Evolutionary conservation across 1,140 invertebrate genomes (phyloP).

Genomic region (Drosophila baimaii): DNA sequence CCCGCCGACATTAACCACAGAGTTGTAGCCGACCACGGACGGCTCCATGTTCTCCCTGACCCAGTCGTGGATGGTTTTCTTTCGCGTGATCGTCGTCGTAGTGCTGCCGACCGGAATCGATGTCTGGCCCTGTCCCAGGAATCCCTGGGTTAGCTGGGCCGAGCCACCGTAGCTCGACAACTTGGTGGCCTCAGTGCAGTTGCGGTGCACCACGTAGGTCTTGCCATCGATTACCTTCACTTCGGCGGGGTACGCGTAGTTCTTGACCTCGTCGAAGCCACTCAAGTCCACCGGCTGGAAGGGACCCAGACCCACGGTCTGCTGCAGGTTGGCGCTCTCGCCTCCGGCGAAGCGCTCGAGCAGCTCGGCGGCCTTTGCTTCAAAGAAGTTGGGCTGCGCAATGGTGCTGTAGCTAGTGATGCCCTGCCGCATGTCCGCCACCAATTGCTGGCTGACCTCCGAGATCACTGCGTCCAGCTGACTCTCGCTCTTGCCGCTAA

Average conservation of each 20-base stretch:
- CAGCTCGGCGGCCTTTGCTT: slow-evolving; percentile 62
- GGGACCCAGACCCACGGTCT: slow-evolving; percentile 50
- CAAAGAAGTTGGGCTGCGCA: slow-evolving; percentile 72
- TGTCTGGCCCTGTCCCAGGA: slow-evolving; percentile 22
- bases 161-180: slow-evolving; percentile 41
- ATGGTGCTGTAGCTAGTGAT: slow-evolving; percentile 61
- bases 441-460: slow-evolving; percentile 61
- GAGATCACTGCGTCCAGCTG: slow-evolving; percentile 64
- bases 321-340: slow-evolving; percentile 35
- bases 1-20: slow-evolving; percentile 58
- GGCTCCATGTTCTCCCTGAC: slow-evolving; percentile 66
- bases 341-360: slow-evolving; percentile 42
- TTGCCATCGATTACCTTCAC: slow-evolving; percentile 79
- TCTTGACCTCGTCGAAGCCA: slow-evolving; percentile 75
- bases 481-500: slow-evolving; percentile 59
- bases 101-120: slow-evolving; percentile 21
- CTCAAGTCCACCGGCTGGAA: slow-evolving; percentile 67
- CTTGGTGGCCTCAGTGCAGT: slow-evolving; percentile 74
- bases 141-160: slow-evolving; percentile 22
- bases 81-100: slow-evolving; percentile 45
- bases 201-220: slow-evolving; percentile 77
- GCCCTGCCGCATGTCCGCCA: slow-evolving; percentile 70
- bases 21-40: slow-evolving; percentile 65
- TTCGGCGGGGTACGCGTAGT: slow-evolving; percentile 76
- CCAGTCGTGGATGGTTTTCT: slow-evolving; percentile 69